phyloP scores from a whole-genome alignment of 2,797 vertebrate species.

The Falco novaeseelandiae region DNA sequence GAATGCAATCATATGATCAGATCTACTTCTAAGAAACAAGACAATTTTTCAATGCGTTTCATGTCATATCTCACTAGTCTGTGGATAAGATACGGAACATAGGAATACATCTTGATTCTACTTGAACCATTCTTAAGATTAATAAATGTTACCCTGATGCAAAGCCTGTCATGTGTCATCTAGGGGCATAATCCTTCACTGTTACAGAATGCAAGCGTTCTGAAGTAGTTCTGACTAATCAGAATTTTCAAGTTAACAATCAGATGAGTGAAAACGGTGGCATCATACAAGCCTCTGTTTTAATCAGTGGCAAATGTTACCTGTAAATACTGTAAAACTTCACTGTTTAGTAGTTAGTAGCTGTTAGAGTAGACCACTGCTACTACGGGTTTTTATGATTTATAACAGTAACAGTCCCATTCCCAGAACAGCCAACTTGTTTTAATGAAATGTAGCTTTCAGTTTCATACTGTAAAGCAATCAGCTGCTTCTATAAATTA shows the following conservation, averaged over 20 bases:
- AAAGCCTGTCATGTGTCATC: neutral
- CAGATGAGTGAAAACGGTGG: neutral
- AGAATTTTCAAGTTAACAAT: neutral
- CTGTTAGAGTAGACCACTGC: neutral
- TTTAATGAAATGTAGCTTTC: conserved; percentile 15
- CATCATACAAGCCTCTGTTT: neutral
- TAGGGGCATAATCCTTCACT: neutral
- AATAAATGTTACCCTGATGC: neutral
- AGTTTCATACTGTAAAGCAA: conserved; percentile 48
- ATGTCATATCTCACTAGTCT: neutral
- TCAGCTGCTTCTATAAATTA: conserved; percentile 24
- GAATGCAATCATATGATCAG: neutral
- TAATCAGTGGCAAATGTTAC: neutral
- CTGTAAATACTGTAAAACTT: neutral
- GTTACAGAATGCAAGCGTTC: neutral
- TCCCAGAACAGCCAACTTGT: neutral
- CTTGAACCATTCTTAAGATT: neutral
- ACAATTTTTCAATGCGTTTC: neutral
- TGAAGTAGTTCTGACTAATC: neutral
- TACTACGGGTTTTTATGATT: neutral
- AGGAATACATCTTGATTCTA: neutral
- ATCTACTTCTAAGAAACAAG: neutral
- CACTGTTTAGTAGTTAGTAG: neutral
- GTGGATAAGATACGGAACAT: neutral
- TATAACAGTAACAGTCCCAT: neutral